Evolutionary conservation across 2,888 invertebrate genomes (phyloP).

Genomic region (Zaprionus lineosus): DNA sequence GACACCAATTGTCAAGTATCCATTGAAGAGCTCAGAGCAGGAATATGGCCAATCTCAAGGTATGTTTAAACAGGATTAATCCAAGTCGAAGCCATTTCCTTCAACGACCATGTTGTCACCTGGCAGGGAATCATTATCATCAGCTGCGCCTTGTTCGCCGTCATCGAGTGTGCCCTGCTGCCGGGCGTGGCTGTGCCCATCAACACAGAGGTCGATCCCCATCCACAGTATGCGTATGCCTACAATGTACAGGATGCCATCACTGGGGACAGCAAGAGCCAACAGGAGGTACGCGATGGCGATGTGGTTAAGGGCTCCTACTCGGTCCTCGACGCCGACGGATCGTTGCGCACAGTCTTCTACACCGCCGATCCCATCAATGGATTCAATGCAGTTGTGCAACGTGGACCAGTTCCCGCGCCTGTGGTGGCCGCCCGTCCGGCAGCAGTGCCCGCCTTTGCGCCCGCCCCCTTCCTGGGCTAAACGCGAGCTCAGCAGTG

Average conservation of each 20-base stretch:
- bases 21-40: conserved; percentile 2
- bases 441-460: conserved; percentile 22
- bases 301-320: conserved; percentile 82
- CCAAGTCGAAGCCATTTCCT: too few relatives aligned
- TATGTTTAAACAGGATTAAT: conserved; percentile 20
- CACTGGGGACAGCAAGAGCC: conserved; percentile 82
- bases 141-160: conserved; percentile 49
- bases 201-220: conserved; percentile 73
- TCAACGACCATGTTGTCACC: too few relatives aligned
- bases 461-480: conserved; percentile 52
- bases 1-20: conserved; percentile 19
- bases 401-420: conserved; percentile 84
- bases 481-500: conserved; percentile 31
- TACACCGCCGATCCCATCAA: conserved; percentile 82
- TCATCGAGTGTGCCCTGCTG: conserved; percentile 46
- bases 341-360: conserved; percentile 80
- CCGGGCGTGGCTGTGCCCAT: conserved; percentile 47
- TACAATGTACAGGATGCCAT: conserved; percentile 81
- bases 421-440: conserved; percentile 41
- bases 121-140: conserved; percentile 39
- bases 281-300: conserved; percentile 81
- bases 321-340: conserved; percentile 82
- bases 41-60: conserved; percentile 62
- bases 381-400: conserved; percentile 84
- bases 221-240: conserved; percentile 80